A percentile compares a stretch with the other conserved stretches of the same genome.
These are phyloP conservation scores for Rutilus rutilus DNA, from an alignment of 2,113 vertebrate species.

Conservation along the genomic window DNA sequence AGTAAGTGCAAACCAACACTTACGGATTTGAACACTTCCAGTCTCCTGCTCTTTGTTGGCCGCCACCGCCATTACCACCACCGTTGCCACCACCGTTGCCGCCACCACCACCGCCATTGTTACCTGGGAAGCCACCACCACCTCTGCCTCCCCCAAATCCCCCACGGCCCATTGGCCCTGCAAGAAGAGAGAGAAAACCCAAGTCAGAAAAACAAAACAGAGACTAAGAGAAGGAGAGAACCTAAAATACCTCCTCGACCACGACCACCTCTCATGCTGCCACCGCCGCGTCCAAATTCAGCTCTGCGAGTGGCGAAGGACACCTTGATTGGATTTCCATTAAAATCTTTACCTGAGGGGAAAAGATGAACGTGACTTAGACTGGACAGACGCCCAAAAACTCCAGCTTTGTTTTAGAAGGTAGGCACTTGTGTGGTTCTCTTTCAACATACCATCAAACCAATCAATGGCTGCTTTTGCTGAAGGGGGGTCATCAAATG, in stretches of 20 bases:
- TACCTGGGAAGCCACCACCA: conserved; percentile 62
- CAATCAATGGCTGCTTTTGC: conserved; percentile 92
- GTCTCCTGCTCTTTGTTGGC: conserved; percentile 86
- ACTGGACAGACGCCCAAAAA: too few relatives aligned
- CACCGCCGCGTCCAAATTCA: conserved; percentile 84
- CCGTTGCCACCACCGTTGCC: conserved; percentile 67
- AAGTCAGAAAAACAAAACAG: neutral
- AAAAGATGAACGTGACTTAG: neutral
- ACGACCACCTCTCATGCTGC: conserved; percentile 79
- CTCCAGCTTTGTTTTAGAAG: neutral
- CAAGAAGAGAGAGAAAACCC: neutral
- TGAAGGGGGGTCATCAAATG: conserved; percentile 90
- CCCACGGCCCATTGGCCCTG: conserved; percentile 83
- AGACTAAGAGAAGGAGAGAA: neutral
- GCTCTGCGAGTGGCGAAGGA: conserved; percentile 88
- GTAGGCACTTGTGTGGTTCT: neutral
- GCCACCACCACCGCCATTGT: conserved; percentile 62
- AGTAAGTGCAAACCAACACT: conserved; percentile 60
- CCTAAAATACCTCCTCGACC: conserved; percentile 74
- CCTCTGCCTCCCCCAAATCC: conserved; percentile 80
- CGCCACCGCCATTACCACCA: conserved; percentile 61
- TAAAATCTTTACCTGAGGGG: conserved; percentile 85
- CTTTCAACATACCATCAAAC: conserved; percentile 82
- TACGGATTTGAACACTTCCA: conserved; percentile 90
- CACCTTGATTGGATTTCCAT: conserved; percentile 87